A percentile compares a stretch with the other conserved stretches of the same genome.
Evolutionary conservation across 2,113 vertebrate genomes (phyloP).

Genomic region (Silurus glanis): DNA sequence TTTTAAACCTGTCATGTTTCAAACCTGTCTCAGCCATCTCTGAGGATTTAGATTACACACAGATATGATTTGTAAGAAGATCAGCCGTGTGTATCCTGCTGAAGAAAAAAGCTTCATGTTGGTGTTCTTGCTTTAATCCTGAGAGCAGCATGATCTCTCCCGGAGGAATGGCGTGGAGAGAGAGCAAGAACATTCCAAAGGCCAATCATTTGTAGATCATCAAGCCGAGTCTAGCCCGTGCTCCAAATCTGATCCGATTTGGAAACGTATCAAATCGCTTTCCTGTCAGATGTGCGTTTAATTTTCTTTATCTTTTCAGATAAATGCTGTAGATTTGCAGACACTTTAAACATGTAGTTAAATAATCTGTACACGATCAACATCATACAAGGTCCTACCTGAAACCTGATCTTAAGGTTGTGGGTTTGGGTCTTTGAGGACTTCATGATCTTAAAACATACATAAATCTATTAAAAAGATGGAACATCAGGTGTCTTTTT

Average conservation of each 20-base stretch:
- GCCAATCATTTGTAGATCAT: slow-evolving; percentile 11
- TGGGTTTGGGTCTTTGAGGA: neutral
- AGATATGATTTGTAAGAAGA: slow-evolving; percentile 3
- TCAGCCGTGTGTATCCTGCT: slow-evolving; percentile 11
- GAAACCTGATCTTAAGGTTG: neutral
- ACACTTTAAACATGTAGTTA: neutral
- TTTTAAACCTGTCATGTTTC: neutral
- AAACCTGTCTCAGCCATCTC: neutral
- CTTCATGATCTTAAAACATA: neutral
- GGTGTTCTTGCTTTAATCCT: slow-evolving; percentile 25
- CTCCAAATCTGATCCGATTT: neutral
- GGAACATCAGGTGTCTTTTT: neutral
- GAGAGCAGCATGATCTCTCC: slow-evolving; percentile 29
- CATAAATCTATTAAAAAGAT: neutral
- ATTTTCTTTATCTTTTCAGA: neutral
- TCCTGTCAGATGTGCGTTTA: neutral
- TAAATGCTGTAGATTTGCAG: neutral
- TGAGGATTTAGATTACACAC: neutral
- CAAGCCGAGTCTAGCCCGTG: neutral
- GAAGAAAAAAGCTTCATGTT: slow-evolving; percentile 24
- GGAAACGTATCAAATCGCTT: neutral
- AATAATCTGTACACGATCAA: neutral
- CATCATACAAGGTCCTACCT: neutral
- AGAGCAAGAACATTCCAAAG: slow-evolving; percentile 4
- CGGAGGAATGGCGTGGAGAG: slow-evolving; percentile 1